These are phyloP conservation scores for Lymantria monacha DNA, from an alignment of 2,888 invertebrate species.

Conservation along the genomic window DNA sequence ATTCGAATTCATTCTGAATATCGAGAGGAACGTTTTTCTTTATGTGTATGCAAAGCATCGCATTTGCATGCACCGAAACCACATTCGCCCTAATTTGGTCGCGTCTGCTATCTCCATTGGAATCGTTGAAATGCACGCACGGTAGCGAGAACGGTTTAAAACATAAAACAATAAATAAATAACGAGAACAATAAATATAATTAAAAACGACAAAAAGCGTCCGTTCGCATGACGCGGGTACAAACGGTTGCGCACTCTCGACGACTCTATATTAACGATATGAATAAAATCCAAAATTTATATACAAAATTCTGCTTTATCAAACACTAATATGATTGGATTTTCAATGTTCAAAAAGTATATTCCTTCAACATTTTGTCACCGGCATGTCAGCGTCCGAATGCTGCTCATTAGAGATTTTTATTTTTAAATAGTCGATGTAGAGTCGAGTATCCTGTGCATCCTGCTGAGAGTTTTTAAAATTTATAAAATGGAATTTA, in stretches of 20 bases:
- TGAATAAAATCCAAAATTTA: slow-evolving; percentile 38
- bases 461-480: slow-evolving; percentile 41
- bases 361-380: slow-evolving; percentile 71
- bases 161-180: slow-evolving; percentile 77
- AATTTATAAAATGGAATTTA: slow-evolving; percentile 70
- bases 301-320: slow-evolving; percentile 42
- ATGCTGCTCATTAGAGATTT: slow-evolving; percentile 67
- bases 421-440: slow-evolving; percentile 55
- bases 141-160: slow-evolving; percentile 70
- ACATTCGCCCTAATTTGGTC: slow-evolving; percentile 73
- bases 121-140: slow-evolving; percentile 77
- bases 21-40: slow-evolving; percentile 49
- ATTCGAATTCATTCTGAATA: slow-evolving; percentile 52
- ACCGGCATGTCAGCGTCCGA: slow-evolving; percentile 66
- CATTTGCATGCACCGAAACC: slow-evolving; percentile 68
- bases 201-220: slow-evolving; percentile 79
- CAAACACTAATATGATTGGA: slow-evolving; percentile 36
- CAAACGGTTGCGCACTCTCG: slow-evolving; percentile 65
- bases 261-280: slow-evolving; percentile 72
- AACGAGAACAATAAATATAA: slow-evolving; percentile 80
- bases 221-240: slow-evolving; percentile 72
- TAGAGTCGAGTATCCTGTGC: slow-evolving; percentile 53
- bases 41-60: slow-evolving; percentile 63
- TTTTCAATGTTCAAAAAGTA: slow-evolving; percentile 34
- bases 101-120: slow-evolving; percentile 62